phyloP scores from a whole-genome alignment of 2,797 vertebrate species.

The Avahi laniger region DNA sequence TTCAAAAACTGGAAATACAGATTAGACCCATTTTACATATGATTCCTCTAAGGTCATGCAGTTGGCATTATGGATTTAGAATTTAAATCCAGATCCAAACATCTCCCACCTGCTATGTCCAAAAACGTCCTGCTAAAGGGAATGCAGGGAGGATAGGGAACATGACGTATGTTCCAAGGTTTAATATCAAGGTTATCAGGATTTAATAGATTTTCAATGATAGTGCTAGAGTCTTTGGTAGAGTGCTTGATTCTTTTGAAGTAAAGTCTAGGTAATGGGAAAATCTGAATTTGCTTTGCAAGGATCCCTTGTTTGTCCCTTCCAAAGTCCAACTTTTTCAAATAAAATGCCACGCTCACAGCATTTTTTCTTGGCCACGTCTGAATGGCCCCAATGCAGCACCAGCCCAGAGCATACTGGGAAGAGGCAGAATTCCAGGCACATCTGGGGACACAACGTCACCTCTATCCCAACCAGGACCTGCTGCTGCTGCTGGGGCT shows the following conservation, averaged over 20 bases:
- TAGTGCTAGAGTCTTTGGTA: not conserved
- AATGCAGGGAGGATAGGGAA: not conserved
- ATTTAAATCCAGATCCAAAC: conserved; percentile 32
- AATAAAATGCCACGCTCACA: conserved; percentile 44
- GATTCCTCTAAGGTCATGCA: not conserved
- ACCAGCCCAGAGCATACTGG: not conserved
- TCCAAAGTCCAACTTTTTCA: conserved; percentile 41
- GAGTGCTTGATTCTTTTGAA: conserved; percentile 43
- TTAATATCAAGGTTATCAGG: not conserved
- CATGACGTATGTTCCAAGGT: not conserved
- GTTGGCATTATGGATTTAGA: conserved; percentile 19
- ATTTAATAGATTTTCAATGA: conserved; percentile 56
- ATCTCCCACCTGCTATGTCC: not conserved
- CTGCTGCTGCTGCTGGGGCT: not conserved
- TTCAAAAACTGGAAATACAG: not conserved
- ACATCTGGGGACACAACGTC: not conserved
- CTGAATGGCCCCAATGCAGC: not conserved
- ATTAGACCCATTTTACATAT: not conserved
- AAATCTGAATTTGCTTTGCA: conserved; percentile 52
- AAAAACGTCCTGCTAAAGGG: not conserved
- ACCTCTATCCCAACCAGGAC: conserved; percentile 17
- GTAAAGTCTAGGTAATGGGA: conserved; percentile 35
- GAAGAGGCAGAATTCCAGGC: conserved; percentile 27
- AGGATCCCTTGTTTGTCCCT: conserved; percentile 38
- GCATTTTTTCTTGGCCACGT: not conserved